Evolutionary conservation across 2,113 vertebrate genomes (phyloP), one percentile per base, ranked within the genome.

Genomic region (Sardina pilchardus): DNA sequence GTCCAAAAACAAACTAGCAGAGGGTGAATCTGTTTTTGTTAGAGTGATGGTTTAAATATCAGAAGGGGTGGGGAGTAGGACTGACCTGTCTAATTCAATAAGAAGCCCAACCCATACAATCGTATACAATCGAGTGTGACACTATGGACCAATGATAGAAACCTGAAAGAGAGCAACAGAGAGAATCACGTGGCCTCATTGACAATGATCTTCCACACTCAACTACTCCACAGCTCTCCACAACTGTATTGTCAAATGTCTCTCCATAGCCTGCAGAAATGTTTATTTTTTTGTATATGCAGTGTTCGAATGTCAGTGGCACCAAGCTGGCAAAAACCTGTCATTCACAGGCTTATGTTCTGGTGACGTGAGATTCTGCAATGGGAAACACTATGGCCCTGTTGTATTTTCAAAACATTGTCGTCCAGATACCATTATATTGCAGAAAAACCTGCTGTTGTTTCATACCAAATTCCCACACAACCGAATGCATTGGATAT

Each of bases 391-490:
- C 63, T 78, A 78, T 78, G 71, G 34, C 36, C 16, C 9, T 36
- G 4, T 78, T 78, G 14, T 71, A 71, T 71, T 71, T 71, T 71
- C 4, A 71, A 34, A 71, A 71, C 63, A 71, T 2, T 56, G 53
- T 30, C 10, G 30, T 16, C 71, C 30, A 78, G 30, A 17, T 14
- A 78, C 71, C 71, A 36, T 78, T 34, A 78, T 78, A 16, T 14
- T 36, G 71, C 71, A 78, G 71, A 78, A 78, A 16, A 71, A 34
- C 16, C 16, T 36, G 71, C 30, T 78, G 34, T 78, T 78, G 71
- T 78, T 36, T 78, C 12, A 78, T 36, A 36, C 71, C 16, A 78
- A 78, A 78, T 78, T 78, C 71, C 34, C 71, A 78, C 71, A 78
- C 71, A 78, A 78, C 71, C 12, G 30, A 36, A 36, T 39, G 71